Conservation (phyloP, 2,797 vertebrate species). For the Lagothrix lagotricha region DNA sequence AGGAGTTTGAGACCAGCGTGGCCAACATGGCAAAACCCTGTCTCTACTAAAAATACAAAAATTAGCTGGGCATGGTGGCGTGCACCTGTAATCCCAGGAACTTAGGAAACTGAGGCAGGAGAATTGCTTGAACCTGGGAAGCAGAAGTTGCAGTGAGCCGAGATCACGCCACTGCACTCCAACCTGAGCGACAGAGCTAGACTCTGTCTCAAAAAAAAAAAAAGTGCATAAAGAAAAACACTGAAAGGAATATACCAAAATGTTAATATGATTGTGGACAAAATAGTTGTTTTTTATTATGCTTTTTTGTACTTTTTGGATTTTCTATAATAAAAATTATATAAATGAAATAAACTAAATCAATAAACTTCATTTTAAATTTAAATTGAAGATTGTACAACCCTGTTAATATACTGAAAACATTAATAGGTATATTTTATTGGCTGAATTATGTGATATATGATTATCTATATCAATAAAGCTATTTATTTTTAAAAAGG, state of each 20-base stretch:
- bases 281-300: slow-evolving; percentile 29
- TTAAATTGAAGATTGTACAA: neutral
- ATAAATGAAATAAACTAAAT: neutral
- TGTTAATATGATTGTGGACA: neutral
- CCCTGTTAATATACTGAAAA: neutral
- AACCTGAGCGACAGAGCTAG: too few relatives aligned
- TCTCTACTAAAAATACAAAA: too few relatives aligned
- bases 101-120: too few relatives aligned
- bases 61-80: too few relatives aligned
- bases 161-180: too few relatives aligned
- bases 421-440: slow-evolving; percentile 7
- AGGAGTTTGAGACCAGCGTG: too few relatives aligned
- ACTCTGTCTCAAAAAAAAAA: too few relatives aligned
- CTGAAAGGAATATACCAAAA: neutral
- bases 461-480: neutral
- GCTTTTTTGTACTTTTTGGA: neutral
- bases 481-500: neutral
- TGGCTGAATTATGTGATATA: neutral
- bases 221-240: neutral
- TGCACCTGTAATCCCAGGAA: too few relatives aligned
- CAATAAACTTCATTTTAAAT: slow-evolving; percentile 43
- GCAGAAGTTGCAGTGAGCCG: too few relatives aligned
- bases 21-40: too few relatives aligned
- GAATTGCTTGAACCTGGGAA: too few relatives aligned
- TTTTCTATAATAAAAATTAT: slow-evolving; percentile 15